phyloP scores from a whole-genome alignment of 2,888 invertebrate genomes.

The Galeopsomyia nigrocyanea region DNA sequence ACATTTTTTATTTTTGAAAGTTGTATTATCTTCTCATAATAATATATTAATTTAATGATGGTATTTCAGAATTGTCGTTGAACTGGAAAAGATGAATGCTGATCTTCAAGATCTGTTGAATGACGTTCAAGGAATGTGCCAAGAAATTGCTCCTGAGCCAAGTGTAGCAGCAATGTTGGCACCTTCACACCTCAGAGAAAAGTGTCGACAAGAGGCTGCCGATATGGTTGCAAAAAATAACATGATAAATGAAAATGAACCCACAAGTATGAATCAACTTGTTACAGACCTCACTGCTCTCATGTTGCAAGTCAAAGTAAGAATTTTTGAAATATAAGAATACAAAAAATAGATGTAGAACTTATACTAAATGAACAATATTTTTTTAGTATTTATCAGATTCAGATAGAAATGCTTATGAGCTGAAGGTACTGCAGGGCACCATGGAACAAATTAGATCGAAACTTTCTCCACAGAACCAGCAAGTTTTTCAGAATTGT shows the following conservation, averaged over 20 bases:
- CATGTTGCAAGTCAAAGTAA: slow-evolving; percentile 87
- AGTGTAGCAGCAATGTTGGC: slow-evolving; percentile 89
- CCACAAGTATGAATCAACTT: slow-evolving; percentile 79
- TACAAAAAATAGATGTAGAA: neutral
- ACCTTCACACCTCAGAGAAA: slow-evolving; percentile 89
- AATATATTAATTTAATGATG: slow-evolving; percentile 18
- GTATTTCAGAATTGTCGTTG: slow-evolving; percentile 75
- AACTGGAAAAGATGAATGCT: slow-evolving; percentile 91
- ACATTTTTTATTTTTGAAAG: slow-evolving; percentile 14
- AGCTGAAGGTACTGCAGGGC: slow-evolving; percentile 90
- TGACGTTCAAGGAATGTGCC: slow-evolving; percentile 86
- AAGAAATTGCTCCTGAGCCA: slow-evolving; percentile 89
- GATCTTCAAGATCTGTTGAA: slow-evolving; percentile 89
- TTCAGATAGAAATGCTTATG: slow-evolving; percentile 90
- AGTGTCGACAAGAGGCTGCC: slow-evolving; percentile 87
- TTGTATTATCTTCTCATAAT: slow-evolving; percentile 12
- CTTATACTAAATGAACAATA: slow-evolving; percentile 2
- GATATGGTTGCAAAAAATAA: slow-evolving; percentile 84
- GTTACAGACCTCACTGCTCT: slow-evolving; percentile 91
- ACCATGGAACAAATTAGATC: slow-evolving; percentile 91
- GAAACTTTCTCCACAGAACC: slow-evolving; percentile 81
- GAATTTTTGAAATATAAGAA: slow-evolving; percentile 21
- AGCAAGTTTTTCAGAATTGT: slow-evolving; percentile 85
- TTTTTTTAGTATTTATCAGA: slow-evolving; percentile 75
- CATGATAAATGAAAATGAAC: slow-evolving; percentile 72